A percentile compares a stretch with the other conserved stretches of the same genome.
Conservation (phyloP, 2,113 vertebrate genomes). For the Fulica atra region DNA sequence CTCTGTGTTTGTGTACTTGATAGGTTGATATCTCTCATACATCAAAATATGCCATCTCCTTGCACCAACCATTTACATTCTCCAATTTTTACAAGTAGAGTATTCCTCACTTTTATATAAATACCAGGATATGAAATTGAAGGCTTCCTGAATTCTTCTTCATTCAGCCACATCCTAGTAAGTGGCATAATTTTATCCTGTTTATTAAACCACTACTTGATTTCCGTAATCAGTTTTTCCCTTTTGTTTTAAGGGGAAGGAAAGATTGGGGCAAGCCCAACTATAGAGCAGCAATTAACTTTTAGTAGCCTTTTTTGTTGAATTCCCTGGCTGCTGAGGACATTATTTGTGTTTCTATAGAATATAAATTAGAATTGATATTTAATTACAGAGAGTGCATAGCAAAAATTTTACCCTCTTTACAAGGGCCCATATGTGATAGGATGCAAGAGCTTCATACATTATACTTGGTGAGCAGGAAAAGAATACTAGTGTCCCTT, state of each 20-base stretch:
- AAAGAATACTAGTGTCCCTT: background rate
- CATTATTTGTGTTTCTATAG: background rate
- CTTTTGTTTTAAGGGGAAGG: background rate
- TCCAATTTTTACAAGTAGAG: background rate
- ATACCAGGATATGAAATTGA: background rate
- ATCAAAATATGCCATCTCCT: background rate
- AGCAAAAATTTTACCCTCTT: background rate
- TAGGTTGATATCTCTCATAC: background rate
- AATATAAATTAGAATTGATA: constrained; percentile 14
- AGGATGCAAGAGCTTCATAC: background rate
- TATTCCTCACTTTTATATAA: background rate
- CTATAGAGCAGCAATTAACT: constrained; percentile 14
- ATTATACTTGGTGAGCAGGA: background rate
- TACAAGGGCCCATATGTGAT: background rate
- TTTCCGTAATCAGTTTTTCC: background rate
- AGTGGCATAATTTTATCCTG: background rate
- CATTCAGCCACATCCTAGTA: background rate
- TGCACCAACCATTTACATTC: background rate
- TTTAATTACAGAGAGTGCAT: background rate
- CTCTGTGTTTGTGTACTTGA: background rate
- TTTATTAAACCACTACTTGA: background rate
- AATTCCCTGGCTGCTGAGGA: constrained; percentile 10
- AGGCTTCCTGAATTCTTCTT: background rate
- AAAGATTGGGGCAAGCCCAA: background rate
- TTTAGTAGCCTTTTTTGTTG: constrained; percentile 26